phyloP scores from a whole-genome alignment of 2,797 vertebrate genomes.

The Tangara arthus region DNA sequence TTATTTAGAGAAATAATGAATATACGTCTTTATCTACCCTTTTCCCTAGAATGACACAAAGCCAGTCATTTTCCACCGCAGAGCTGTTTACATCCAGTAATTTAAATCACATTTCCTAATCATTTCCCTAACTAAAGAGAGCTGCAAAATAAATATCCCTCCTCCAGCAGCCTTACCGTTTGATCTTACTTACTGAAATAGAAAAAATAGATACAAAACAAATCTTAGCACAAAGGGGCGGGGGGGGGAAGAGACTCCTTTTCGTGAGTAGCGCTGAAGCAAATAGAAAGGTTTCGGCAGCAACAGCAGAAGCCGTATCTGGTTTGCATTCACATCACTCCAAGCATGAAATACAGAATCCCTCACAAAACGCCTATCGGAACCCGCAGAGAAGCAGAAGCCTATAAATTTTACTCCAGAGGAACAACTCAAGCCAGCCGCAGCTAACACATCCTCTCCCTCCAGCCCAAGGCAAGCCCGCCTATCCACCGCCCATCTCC shows the following conservation, averaged over 20 bases:
- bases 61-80: not conserved
- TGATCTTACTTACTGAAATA: not conserved
- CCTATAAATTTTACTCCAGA: not conserved
- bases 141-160: not conserved
- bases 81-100: not conserved
- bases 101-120: not conserved
- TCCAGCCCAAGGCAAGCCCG: not conserved
- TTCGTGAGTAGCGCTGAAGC: not conserved
- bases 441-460: not conserved
- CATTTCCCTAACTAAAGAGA: not conserved
- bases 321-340: not conserved
- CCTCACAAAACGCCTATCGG: not conserved
- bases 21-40: not conserved
- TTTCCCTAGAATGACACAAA: not conserved
- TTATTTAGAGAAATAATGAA: not conserved
- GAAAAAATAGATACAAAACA: not conserved
- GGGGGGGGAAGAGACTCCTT: accelerated
- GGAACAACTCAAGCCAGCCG: not conserved
- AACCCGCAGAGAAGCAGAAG: not conserved
- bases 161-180: not conserved
- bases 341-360: not conserved
- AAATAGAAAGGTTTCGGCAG: not conserved
- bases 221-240: not conserved
- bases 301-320: not conserved
- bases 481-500: not conserved